A percentile compares a stretch with the other conserved stretches of the same genome.
Evolutionary conservation across 2,888 invertebrate genomes (phyloP).

Genomic region (Leptinotarsa rubiginosa): DNA sequence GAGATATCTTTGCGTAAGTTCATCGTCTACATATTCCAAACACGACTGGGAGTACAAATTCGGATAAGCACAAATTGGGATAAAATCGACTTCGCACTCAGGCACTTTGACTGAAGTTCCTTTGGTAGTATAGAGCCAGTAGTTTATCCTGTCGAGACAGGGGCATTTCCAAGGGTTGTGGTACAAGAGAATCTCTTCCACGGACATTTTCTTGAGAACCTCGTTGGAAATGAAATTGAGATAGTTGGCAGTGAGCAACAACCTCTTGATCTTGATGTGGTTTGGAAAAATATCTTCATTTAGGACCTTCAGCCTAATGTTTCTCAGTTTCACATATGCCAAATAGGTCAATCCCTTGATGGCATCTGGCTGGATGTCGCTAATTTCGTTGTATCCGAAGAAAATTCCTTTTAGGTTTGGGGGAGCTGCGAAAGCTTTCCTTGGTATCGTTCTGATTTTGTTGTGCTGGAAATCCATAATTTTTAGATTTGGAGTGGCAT

Average conservation of each 20-base stretch:
- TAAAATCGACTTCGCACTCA: background rate
- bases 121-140: constrained; percentile 40
- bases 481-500: constrained; percentile 44
- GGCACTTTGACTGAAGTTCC: background rate
- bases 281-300: constrained; percentile 48
- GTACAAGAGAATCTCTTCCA: constrained; percentile 43
- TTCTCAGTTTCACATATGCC: background rate
- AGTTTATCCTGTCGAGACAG: constrained; percentile 48
- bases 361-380: background rate
- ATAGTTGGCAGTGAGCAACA: constrained; percentile 39
- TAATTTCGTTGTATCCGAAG: constrained; percentile 50
- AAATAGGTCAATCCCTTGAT: background rate
- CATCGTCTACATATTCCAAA: constrained; percentile 41
- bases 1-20: constrained; percentile 28
- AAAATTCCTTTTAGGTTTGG: constrained; percentile 43
- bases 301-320: constrained; percentile 41
- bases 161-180: constrained; percentile 56
- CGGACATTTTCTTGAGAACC: constrained; percentile 45
- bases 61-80: constrained; percentile 21
- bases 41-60: constrained; percentile 36
- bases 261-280: background rate
- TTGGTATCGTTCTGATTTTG: constrained; percentile 45
- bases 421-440: constrained; percentile 44
- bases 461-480: constrained; percentile 49
- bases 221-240: constrained; percentile 51